phyloP scores from a whole-genome alignment of 1,140 invertebrate species.

The Amphibalanus amphitrite region DNA sequence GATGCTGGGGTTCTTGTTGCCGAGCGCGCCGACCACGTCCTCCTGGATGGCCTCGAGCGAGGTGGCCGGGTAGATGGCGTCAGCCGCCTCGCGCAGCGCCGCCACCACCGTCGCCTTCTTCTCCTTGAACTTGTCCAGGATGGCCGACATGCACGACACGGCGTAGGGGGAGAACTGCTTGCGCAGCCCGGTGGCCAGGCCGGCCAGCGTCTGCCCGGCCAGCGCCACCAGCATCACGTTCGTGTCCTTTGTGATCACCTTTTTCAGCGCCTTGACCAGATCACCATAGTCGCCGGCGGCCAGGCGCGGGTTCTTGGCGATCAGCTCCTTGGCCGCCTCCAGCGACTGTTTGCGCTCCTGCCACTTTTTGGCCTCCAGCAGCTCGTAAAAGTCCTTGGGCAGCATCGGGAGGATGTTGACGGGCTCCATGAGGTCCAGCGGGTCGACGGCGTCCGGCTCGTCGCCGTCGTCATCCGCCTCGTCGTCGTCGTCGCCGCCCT shows the following conservation, averaged over 20 bases:
- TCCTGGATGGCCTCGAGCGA: slow-evolving; percentile 74
- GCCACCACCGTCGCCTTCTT: slow-evolving; percentile 83
- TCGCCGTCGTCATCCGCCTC: slow-evolving; percentile 24
- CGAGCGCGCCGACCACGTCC: slow-evolving; percentile 60
- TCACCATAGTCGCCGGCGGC: slow-evolving; percentile 86
- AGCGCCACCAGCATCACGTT: slow-evolving; percentile 85
- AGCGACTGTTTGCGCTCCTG: slow-evolving; percentile 84
- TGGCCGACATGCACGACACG: slow-evolving; percentile 49
- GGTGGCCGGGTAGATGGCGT: slow-evolving; percentile 66
- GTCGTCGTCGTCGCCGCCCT: slow-evolving; percentile 31
- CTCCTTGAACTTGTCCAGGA: slow-evolving; percentile 94
- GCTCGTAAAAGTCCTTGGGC: slow-evolving; percentile 87
- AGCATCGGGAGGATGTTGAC: slow-evolving; percentile 83
- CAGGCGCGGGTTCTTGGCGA: slow-evolving; percentile 58
- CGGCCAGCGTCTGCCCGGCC: slow-evolving; percentile 65
- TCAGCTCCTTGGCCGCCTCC: slow-evolving; percentile 53
- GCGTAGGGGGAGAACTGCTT: slow-evolving; percentile 76
- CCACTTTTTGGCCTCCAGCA: slow-evolving; percentile 90
- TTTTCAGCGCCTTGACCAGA: slow-evolving; percentile 67
- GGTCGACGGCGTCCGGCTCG: slow-evolving; percentile 54
- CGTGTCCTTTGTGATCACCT: slow-evolving; percentile 80
- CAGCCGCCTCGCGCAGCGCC: slow-evolving; percentile 73
- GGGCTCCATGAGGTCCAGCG: slow-evolving; percentile 74
- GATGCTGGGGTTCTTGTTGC: slow-evolving; percentile 88
- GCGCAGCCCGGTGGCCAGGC: slow-evolving; percentile 68